phyloP scores from a whole-genome alignment of 92 coral and sea anemone species.

The Plumapathes pennacea region DNA sequence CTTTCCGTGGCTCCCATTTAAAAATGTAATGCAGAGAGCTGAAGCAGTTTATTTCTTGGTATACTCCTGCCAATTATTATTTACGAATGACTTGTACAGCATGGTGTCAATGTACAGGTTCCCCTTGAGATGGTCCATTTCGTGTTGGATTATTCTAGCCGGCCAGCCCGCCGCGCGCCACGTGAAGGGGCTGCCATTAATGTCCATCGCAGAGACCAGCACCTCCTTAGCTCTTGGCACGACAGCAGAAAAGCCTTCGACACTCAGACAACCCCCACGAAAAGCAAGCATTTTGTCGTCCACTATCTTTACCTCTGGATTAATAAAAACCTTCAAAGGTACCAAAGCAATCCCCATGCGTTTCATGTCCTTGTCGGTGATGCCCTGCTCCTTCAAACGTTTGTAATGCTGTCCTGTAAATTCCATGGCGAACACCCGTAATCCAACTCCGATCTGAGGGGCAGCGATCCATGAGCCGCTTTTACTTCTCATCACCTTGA shows the following conservation, averaged over 20 bases:
- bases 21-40: too few relatives aligned
- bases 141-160: constrained; percentile 94
- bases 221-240: constrained; percentile 93
- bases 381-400: constrained; percentile 70
- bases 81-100: constrained; percentile 94
- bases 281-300: constrained; percentile 86
- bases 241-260: constrained; percentile 88
- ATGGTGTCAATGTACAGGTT: constrained; percentile 85
- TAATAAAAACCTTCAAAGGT: constrained; percentile 77
- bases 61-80: constrained; percentile 84
- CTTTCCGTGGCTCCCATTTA: too few relatives aligned
- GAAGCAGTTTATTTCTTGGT: too few relatives aligned
- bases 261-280: constrained; percentile 91
- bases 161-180: constrained; percentile 98
- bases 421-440: constrained; percentile 90
- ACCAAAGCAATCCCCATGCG: constrained; percentile 85
- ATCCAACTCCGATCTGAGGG: constrained; percentile 95
- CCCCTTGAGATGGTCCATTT: constrained; percentile 88
- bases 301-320: constrained; percentile 70
- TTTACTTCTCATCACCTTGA: constrained; percentile 88
- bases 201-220: constrained; percentile 75
- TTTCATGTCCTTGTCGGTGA: constrained; percentile 72
- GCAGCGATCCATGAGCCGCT: constrained; percentile 89
- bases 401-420: constrained; percentile 81
- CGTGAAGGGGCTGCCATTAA: constrained; percentile 67